Conservation (phyloP, 37 sponge, comb jelly and placozoan genomes). For the Ianthella basta region DNA sequence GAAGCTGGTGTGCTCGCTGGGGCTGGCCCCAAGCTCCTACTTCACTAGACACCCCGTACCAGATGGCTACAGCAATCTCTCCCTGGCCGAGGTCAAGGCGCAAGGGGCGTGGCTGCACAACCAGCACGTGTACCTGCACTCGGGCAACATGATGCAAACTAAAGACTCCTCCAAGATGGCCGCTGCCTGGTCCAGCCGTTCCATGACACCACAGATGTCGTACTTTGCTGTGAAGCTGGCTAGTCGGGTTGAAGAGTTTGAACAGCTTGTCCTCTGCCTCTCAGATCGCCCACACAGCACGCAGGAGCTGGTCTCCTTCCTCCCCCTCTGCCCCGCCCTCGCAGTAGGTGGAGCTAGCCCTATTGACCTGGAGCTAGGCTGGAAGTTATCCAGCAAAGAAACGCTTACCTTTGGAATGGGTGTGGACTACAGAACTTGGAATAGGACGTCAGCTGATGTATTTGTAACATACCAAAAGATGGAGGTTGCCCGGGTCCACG, state of each 20-base stretch:
- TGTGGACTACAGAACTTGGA: neutral
- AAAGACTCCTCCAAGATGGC: neutral
- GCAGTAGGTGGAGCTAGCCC: too few species aligned
- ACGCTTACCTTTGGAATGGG: neutral
- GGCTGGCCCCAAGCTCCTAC: conserved; percentile 45
- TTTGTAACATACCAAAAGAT: conserved; percentile 2
- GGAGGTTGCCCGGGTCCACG: neutral
- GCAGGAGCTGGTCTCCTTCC: neutral
- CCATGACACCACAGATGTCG: neutral
- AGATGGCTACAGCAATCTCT: conserved; percentile 41
- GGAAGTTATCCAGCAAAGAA: neutral
- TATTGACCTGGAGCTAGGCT: neutral
- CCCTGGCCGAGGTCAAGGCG: neutral
- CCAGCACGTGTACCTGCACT: neutral
- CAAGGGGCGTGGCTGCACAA: neutral
- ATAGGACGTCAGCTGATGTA: neutral
- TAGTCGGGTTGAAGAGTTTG: neutral
- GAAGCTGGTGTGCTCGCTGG: neutral
- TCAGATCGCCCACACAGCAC: too few species aligned
- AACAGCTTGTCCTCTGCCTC: neutral
- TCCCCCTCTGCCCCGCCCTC: neutral
- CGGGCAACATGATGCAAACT: neutral
- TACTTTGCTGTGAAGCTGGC: neutral
- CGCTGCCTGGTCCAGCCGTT: neutral
- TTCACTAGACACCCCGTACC: conserved; percentile 61